phyloP scores from a whole-genome alignment of 2,888 invertebrate species.

The Eremobia ochroleuca region DNA sequence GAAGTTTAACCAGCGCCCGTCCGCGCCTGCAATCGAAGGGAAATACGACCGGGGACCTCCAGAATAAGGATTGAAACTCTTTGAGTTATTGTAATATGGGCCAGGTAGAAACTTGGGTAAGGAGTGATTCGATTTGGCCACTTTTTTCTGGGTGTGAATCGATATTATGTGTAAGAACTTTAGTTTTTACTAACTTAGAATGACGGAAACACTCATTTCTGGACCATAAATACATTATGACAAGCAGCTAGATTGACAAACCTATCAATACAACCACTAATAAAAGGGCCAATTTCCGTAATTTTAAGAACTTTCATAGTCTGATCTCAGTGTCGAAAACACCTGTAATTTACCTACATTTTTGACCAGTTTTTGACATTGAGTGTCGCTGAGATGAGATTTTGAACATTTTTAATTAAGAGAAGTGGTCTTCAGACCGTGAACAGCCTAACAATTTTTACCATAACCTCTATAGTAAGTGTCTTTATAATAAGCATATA shows the following conservation, averaged over 20 bases:
- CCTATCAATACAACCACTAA: not conserved
- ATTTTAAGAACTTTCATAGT: no score
- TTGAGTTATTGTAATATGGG: slow-evolving; percentile 63
- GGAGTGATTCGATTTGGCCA: slow-evolving; percentile 49
- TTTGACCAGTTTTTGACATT: no score
- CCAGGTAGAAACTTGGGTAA: slow-evolving; percentile 47
- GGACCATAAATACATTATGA: not conserved
- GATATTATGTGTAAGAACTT: not conserved
- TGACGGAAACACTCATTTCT: not conserved
- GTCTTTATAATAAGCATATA: not conserved
- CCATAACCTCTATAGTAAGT: not conserved
- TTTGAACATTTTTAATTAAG: no score
- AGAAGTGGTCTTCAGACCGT: not conserved
- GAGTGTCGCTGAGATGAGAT: no score
- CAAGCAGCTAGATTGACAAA: no score
- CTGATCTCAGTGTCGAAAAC: no score
- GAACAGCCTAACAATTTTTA: not conserved
- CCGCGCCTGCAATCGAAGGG: slow-evolving; percentile 63
- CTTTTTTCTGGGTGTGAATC: slow-evolving; percentile 3
- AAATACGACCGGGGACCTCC: slow-evolving; percentile 59
- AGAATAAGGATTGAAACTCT: slow-evolving; percentile 52
- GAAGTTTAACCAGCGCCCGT: slow-evolving; percentile 76
- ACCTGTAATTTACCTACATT: no score
- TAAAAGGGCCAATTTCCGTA: not conserved
- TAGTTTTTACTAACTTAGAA: not conserved